A percentile compares a stretch with the other conserved stretches of the same genome.
Evolutionary conservation across 2,888 invertebrate genomes (phyloP).

Genomic region (Linyphia triangularis): DNA sequence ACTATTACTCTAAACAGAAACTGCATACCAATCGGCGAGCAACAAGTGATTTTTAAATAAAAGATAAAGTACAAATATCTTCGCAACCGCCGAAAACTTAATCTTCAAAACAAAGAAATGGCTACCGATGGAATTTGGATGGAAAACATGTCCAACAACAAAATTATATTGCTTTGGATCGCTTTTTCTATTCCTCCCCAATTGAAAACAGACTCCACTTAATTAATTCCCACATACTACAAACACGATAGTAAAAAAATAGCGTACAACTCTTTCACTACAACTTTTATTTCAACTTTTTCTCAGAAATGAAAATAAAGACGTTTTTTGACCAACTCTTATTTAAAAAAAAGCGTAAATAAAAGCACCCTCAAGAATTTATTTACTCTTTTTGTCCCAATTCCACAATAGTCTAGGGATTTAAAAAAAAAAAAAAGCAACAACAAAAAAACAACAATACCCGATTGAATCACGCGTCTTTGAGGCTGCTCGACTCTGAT

Average conservation of each 20-base stretch:
- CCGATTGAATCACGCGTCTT: slow-evolving; percentile 63
- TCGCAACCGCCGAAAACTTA: too few relatives aligned
- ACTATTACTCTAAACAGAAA: too few relatives aligned
- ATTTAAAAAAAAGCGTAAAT: too few relatives aligned
- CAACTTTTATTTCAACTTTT: not conserved
- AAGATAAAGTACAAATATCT: too few relatives aligned
- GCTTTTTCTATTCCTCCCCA: not conserved
- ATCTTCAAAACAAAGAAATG: too few relatives aligned
- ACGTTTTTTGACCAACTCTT: slow-evolving; percentile 24
- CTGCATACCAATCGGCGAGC: too few relatives aligned
- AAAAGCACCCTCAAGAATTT: slow-evolving; percentile 30
- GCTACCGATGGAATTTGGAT: too few relatives aligned
- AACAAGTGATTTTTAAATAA: too few relatives aligned
- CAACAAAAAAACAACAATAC: slow-evolving; percentile 36
- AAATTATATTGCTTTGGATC: too few relatives aligned
- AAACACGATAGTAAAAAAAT: not conserved
- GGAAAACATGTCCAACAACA: too few relatives aligned
- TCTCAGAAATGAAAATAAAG: slow-evolving; percentile 38
- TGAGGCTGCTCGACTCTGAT: slow-evolving; percentile 57
- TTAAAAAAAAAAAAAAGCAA: not conserved
- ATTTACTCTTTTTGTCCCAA: slow-evolving; percentile 13
- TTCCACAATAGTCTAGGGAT: slow-evolving; percentile 55
- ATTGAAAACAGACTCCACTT: slow-evolving; percentile 8
- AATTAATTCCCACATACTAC: slow-evolving; percentile 33
- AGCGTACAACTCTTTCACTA: not conserved